Evolutionary conservation across 2,113 vertebrate species (phyloP).

Genomic region (Xyliphius kryptos): DNA sequence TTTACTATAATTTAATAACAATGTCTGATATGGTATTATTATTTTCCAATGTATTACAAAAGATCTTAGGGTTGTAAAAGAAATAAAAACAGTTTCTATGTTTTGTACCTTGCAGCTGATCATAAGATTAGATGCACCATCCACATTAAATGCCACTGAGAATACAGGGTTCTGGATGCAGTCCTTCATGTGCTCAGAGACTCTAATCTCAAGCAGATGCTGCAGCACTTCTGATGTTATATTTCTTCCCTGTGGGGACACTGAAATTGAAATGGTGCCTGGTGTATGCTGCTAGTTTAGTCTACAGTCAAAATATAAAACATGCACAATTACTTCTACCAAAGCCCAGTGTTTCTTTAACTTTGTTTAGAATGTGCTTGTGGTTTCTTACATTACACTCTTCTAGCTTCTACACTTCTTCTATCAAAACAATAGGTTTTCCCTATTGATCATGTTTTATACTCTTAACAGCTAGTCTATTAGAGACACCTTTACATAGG

Average conservation of each 20-base stretch:
- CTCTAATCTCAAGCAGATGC: slow-evolving; percentile 53
- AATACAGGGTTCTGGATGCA: slow-evolving; percentile 59
- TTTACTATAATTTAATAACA: not conserved
- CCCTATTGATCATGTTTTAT: too few relatives aligned
- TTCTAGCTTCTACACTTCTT: too few relatives aligned
- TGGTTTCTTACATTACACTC: too few relatives aligned
- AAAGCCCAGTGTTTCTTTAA: too few relatives aligned
- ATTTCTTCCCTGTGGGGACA: slow-evolving; percentile 46
- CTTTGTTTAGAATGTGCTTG: too few relatives aligned
- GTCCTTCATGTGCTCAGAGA: slow-evolving; percentile 61
- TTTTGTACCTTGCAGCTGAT: slow-evolving; percentile 61
- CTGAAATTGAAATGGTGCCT: not conserved
- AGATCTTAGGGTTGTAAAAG: not conserved
- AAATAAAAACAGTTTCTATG: not conserved
- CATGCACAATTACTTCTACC: too few relatives aligned
- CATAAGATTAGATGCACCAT: slow-evolving; percentile 53
- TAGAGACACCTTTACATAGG: too few relatives aligned
- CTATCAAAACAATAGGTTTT: too few relatives aligned
- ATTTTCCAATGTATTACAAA: too few relatives aligned
- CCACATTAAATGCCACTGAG: slow-evolving; percentile 49
- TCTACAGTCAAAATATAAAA: not conserved
- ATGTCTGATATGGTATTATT: too few relatives aligned
- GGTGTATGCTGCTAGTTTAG: not conserved
- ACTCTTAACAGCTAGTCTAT: too few relatives aligned
- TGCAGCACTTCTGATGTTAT: slow-evolving; percentile 51